These are phyloP conservation scores for Zapornia atra DNA, from an alignment of 2,113 vertebrate species.

Conservation along the genomic window DNA sequence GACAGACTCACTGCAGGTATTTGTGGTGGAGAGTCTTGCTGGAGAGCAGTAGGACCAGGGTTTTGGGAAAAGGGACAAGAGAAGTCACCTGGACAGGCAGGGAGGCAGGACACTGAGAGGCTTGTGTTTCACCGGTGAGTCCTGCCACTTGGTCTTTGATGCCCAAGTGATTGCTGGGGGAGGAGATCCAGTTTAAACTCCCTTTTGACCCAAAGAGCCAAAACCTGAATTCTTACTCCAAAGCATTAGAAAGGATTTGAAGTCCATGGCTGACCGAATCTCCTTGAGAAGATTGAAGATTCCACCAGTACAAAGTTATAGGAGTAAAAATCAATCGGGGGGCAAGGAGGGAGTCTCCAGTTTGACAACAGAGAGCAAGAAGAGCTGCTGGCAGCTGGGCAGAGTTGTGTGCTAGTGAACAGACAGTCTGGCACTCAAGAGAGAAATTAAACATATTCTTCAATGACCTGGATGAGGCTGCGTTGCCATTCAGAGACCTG, in stretches of 20 bases:
- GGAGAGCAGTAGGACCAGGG: not conserved
- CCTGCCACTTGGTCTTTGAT: not conserved
- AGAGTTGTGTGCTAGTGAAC: not conserved
- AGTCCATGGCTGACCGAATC: not conserved
- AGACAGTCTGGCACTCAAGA: not conserved
- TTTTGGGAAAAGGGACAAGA: not conserved
- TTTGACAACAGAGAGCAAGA: not conserved
- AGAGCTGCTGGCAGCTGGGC: not conserved
- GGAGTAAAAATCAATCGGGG: not conserved
- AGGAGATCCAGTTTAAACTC: not conserved
- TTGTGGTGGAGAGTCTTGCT: not conserved
- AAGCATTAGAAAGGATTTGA: not conserved
- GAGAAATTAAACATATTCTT: not conserved
- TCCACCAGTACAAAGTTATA: not conserved
- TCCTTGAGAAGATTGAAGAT: not conserved
- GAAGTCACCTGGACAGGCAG: not conserved
- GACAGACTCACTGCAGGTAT: not conserved
- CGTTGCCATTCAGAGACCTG: no score
- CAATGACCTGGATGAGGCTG: no score
- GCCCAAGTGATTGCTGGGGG: not conserved
- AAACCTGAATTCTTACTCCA: not conserved
- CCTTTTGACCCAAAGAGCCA: not conserved
- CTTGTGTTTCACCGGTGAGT: not conserved
- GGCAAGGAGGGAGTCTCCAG: not conserved
- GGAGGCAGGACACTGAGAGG: not conserved